These are phyloP conservation scores for Ciconia stormi DNA, from an alignment of 2,113 vertebrate species.

Conservation along the genomic window DNA sequence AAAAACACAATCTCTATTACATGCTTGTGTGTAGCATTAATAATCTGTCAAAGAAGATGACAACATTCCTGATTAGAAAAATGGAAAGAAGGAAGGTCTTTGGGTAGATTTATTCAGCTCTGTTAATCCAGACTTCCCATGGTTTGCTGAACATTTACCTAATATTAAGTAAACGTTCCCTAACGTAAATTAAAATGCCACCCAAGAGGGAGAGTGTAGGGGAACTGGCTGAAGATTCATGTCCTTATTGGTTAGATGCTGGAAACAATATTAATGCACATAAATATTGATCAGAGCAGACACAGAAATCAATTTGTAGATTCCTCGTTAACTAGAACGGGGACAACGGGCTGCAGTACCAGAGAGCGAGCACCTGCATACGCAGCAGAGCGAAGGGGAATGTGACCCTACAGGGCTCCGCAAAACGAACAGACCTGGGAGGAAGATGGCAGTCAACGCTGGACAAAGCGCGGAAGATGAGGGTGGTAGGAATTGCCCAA, in stretches of 20 bases:
- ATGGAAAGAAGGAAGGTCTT: background rate
- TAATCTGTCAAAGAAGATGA: constrained; percentile 13
- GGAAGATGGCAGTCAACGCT: rapidly evolving
- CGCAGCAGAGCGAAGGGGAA: background rate
- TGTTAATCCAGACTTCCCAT: background rate
- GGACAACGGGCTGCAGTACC: background rate
- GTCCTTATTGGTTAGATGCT: background rate
- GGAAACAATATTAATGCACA: background rate
- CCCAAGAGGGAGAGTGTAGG: background rate
- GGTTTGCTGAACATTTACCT: background rate
- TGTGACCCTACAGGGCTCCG: rapidly evolving
- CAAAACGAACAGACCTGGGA: background rate
- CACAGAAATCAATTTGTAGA: background rate
- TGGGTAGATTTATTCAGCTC: background rate
- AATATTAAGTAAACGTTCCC: background rate
- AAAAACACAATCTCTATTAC: constrained; percentile 8
- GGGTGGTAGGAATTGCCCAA: background rate
- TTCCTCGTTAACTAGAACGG: background rate
- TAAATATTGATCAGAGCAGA: background rate
- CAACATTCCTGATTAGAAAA: constrained; percentile 18
- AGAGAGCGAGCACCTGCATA: background rate
- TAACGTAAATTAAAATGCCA: background rate
- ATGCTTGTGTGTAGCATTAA: constrained; percentile 6
- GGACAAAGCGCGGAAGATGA: background rate
- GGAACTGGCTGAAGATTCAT: background rate